A percentile compares a stretch with the other conserved stretches of the same genome.
phyloP scores from a whole-genome alignment of 1,140 invertebrate species.

The Sycophaga agraensis region DNA sequence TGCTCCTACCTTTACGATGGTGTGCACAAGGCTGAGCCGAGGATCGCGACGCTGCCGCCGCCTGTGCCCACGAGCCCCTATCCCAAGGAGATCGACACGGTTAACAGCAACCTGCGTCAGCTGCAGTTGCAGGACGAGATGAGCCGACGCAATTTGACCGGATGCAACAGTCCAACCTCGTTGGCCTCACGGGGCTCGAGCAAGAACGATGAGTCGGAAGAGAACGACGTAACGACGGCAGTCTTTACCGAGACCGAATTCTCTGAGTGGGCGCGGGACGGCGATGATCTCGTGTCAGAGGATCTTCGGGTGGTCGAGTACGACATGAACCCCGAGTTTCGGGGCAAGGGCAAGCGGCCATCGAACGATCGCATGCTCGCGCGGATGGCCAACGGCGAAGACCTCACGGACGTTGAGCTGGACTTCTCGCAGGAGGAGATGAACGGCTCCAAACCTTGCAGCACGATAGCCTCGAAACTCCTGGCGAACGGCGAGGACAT shows the following conservation, averaged over 20 bases:
- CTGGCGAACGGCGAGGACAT: constrained; percentile 60
- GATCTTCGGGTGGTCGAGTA: constrained; percentile 70
- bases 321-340: constrained; percentile 60
- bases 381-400: constrained; percentile 51
- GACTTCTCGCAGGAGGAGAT: constrained; percentile 45
- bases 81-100: constrained; percentile 36
- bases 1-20: constrained; percentile 31
- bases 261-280: constrained; percentile 81
- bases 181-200: constrained; percentile 43
- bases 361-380: constrained; percentile 34
- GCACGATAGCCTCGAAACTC: constrained; percentile 46
- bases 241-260: constrained; percentile 80
- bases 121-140: constrained; percentile 46
- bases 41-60: background rate
- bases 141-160: background rate
- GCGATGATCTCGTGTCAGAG: constrained; percentile 67
- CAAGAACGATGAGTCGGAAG: constrained; percentile 53
- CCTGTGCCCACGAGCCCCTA: background rate
- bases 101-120: constrained; percentile 47
- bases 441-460: background rate
- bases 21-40: background rate
- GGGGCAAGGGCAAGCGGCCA: constrained; percentile 54
- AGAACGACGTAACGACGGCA: constrained; percentile 66
- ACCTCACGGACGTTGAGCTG: constrained; percentile 44
- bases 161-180: constrained; percentile 53